Base-by-base conservation (phyloP, 2,888 invertebrate species). In the Drosophila incognita region DNA sequence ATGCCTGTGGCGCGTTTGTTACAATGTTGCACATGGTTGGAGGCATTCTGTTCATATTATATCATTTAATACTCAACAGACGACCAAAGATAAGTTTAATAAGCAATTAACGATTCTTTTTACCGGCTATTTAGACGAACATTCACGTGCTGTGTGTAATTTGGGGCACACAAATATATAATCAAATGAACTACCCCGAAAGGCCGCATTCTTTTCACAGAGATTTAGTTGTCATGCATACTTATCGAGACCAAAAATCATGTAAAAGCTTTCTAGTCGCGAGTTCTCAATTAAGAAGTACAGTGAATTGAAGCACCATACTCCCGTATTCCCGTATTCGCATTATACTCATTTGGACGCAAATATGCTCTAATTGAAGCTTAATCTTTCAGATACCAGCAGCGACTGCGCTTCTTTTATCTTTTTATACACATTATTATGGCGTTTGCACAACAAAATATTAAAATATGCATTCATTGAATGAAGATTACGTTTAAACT, bases 61-160 rank as follows among this genome's bases (percentile, higher is more conserved):
- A 11, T 42, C 56, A 42, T 38, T 54, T 72, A 71, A 72, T 56
- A 27, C 72, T 33, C 24, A 18, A 46, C 72, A 72, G 51, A 51
- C 72, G 59, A 56, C 59, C 42, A 52, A 63, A 40, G 38, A 64
- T 38, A 46, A 52, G 46, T 57, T 56, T 61, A 73, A 73, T 65
- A 73, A 57, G 66, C 74, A 73, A 73, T 66, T 73, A 73, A 35
- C 46, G 38, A 35, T 67, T 49, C 33, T 64, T 58, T 49, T 58
- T 10, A 58, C 31, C 46, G 29, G 46, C 57, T 8, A 38, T 31
- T 40, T 48, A 36, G 4, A 15, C 15, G 15, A 21, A 24, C 6
- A 27, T 60, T 60, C 29, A 21, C 11, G 13, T 46, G 15, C 24
- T 53, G 24, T 2, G 27, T 29, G 27, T 13, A 33, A n/a, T 49